A percentile compares a stretch with the other conserved stretches of the same genome.
Conservation (phyloP, 2,888 invertebrate genomes). For the Aporophyla lueneburgensis region DNA sequence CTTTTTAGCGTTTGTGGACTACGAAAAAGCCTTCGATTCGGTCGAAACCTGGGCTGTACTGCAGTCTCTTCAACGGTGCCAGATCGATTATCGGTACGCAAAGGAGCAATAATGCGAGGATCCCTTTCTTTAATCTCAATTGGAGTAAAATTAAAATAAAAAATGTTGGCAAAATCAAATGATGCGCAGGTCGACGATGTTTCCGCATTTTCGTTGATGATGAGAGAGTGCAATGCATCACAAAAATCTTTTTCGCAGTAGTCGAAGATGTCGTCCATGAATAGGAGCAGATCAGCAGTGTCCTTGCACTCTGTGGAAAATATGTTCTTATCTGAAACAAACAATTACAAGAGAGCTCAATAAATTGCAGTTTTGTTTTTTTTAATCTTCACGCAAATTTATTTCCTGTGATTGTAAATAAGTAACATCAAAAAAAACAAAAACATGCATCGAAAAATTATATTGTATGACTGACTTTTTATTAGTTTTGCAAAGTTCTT, state of each 20-base stretch:
- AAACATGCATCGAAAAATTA: too few species aligned
- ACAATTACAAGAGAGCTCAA: not conserved
- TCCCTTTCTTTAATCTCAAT: constrained; percentile 30
- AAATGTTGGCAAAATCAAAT: constrained; percentile 8
- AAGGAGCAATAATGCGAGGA: constrained; percentile 9
- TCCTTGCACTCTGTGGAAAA: constrained; percentile 56
- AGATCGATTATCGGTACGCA: too few species aligned
- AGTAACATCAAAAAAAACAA: too few species aligned
- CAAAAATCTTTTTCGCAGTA: constrained; percentile 39
- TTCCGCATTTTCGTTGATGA: constrained; percentile 41
- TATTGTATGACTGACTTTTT: too few species aligned
- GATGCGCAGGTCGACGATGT: constrained; percentile 28
- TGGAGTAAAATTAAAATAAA: constrained; percentile 6
- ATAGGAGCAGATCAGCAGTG: constrained; percentile 60
- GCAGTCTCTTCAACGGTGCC: too few species aligned
- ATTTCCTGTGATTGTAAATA: too few species aligned
- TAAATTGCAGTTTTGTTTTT: not conserved
- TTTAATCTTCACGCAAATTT: too few species aligned
- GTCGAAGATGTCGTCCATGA: constrained; percentile 56
- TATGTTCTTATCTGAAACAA: constrained; percentile 55
- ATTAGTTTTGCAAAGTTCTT: too few species aligned
- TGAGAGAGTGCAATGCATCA: constrained; percentile 38
- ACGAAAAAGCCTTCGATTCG: too few species aligned
- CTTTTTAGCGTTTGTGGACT: too few species aligned
- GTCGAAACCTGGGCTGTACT: too few species aligned